These are phyloP conservation scores for Sarcoramphus papa DNA, from an alignment of 2,797 vertebrate species.

Conservation along the genomic window DNA sequence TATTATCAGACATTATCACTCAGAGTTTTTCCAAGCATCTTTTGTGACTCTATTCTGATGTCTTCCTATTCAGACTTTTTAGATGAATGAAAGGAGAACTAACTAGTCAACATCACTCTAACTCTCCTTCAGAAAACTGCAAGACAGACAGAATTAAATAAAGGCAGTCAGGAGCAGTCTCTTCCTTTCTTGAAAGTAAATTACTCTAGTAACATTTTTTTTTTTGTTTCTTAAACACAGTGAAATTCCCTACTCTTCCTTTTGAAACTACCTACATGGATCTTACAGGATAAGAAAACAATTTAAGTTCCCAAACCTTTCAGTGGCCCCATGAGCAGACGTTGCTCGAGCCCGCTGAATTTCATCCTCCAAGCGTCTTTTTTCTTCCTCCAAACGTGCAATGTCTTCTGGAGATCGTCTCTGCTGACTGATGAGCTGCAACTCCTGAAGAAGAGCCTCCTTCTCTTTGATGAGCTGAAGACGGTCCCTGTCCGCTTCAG, in stretches of 20 bases:
- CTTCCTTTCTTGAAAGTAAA: neutral
- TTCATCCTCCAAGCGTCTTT: constrained; percentile 88
- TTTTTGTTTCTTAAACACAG: neutral
- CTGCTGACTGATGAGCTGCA: constrained; percentile 89
- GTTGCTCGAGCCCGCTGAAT: constrained; percentile 85
- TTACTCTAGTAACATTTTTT: neutral
- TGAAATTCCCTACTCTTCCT: neutral
- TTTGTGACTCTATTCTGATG: neutral
- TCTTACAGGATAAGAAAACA: neutral
- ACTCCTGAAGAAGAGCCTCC: constrained; percentile 93
- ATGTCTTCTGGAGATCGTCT: constrained; percentile 81
- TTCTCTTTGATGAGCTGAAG: constrained; percentile 96
- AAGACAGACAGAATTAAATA: neutral
- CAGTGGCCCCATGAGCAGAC: constrained; percentile 89
- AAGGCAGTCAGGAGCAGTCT: neutral
- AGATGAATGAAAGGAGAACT: neutral
- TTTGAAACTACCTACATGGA: neutral
- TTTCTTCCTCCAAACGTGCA: constrained; percentile 87
- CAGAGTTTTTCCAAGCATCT: neutral
- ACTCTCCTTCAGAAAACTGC: neutral
- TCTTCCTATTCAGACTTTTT: neutral
- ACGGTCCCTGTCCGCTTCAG: constrained; percentile 91
- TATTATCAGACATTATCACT: neutral
- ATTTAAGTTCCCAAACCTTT: constrained; percentile 79
- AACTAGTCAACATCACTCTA: neutral